A percentile compares a stretch with the other conserved stretches of the same genome.
phyloP scores from a whole-genome alignment of 35 echinoderm and acorn worm genomes.

The Ophioderma brevispina region DNA sequence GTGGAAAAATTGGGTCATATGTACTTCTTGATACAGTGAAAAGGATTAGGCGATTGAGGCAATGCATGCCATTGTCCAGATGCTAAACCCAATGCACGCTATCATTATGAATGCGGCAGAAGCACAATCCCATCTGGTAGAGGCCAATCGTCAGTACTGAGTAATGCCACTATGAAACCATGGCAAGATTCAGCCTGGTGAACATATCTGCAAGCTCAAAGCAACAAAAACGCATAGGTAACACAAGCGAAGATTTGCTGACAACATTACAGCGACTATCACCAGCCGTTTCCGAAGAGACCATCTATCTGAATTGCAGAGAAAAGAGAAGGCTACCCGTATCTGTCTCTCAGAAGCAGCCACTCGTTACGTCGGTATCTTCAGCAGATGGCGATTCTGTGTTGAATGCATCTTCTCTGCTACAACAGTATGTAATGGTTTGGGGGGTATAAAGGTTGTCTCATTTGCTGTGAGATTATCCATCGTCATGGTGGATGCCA shows the following conservation, averaged over 20 bases:
- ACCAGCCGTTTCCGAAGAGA: conserved; percentile 56
- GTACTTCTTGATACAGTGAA: conserved; percentile 6
- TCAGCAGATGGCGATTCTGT: too few relatives aligned
- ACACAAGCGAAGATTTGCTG: conserved; percentile 28
- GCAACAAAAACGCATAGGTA: conserved; percentile 52
- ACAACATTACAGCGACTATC: conserved; percentile 36
- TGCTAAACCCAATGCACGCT: conserved; percentile 7
- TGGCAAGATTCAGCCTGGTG: conserved; percentile 35
- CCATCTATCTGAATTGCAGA: too few relatives aligned
- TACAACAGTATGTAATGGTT: too few relatives aligned
- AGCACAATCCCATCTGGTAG: conserved; percentile 47
- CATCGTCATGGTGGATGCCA: too few relatives aligned
- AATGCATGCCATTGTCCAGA: conserved; percentile 43
- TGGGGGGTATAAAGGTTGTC: too few relatives aligned
- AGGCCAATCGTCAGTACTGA: conserved; percentile 34
- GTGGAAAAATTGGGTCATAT: neutral
- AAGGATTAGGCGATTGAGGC: conserved; percentile 38
- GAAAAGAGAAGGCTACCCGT: too few relatives aligned
- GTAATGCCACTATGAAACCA: conserved; percentile 26
- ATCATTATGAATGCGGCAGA: neutral
- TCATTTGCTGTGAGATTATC: too few relatives aligned
- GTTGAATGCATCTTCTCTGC: too few relatives aligned
- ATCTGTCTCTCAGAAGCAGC: too few relatives aligned
- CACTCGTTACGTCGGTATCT: too few relatives aligned
- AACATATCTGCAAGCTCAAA: conserved; percentile 33